Percentiles rank a stretch among this genome's conserved stretches.
These are phyloP conservation scores for Triplophysa dalaica DNA, from an alignment of 2,113 vertebrate genomes.

Conservation along the genomic window DNA sequence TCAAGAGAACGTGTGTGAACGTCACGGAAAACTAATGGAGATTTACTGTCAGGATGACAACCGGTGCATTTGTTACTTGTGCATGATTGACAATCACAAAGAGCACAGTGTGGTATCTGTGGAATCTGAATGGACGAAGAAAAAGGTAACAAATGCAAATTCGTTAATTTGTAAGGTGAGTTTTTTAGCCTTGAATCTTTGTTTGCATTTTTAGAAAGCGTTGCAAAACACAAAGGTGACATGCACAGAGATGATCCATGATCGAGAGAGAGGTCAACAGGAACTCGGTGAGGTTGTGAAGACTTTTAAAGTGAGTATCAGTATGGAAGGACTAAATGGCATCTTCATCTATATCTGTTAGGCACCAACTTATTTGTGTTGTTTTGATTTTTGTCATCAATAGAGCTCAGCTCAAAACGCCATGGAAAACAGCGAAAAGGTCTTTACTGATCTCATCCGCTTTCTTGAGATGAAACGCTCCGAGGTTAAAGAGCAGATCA, in stretches of 20 bases:
- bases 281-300: not conserved
- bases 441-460: conserved; percentile 17
- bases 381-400: not conserved
- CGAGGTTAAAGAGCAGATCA: conserved; percentile 32
- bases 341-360: not conserved
- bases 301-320: not conserved
- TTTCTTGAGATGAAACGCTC: conserved; percentile 17
- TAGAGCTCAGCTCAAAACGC: conserved; percentile 29
- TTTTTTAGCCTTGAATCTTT: not conserved
- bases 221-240: not conserved
- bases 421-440: conserved; percentile 4
- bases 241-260: not conserved
- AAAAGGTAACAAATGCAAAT: not conserved
- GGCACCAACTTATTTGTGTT: not conserved
- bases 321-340: not conserved
- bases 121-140: conserved; percentile 8
- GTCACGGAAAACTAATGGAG: conserved; percentile 23
- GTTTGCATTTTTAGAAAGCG: not conserved
- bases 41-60: conserved; percentile 29
- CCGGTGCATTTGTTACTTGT: conserved; percentile 27
- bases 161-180: not conserved
- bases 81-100: conserved; percentile 20
- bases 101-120: not conserved
- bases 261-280: not conserved
- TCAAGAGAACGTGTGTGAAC: conserved; percentile 17